Evolutionary conservation across 2,797 vertebrate genomes (phyloP).

Genomic region (Muscicapa striata): DNA sequence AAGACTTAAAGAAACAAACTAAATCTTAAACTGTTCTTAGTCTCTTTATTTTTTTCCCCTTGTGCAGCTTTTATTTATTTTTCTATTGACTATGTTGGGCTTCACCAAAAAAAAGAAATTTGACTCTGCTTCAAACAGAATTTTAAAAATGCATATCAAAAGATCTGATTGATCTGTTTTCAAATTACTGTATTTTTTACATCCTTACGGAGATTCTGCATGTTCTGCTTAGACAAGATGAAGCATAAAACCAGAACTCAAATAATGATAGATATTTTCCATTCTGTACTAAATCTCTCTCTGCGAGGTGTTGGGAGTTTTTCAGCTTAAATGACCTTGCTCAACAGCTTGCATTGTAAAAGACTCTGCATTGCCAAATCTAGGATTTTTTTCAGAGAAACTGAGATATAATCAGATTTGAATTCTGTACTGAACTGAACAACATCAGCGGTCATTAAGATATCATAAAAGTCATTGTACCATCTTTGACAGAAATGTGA

Average conservation of each 20-base stretch:
- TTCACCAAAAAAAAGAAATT: background rate
- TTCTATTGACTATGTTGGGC: background rate
- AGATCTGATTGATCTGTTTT: slow-evolving; percentile 27
- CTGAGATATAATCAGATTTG: background rate
- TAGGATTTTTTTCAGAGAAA: background rate
- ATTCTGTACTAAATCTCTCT: background rate
- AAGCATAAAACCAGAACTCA: background rate
- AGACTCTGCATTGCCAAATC: background rate
- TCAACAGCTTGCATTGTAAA: background rate
- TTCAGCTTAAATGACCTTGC: background rate
- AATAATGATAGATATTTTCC: background rate
- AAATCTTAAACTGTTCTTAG: background rate
- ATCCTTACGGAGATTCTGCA: background rate
- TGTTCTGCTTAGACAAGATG: background rate
- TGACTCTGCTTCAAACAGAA: slow-evolving; percentile 39
- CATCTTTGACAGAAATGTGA: background rate
- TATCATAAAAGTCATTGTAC: background rate
- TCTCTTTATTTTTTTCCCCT: background rate
- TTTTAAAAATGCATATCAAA: slow-evolving; percentile 37
- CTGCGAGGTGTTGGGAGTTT: background rate
- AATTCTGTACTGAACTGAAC: background rate
- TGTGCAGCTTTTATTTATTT: background rate
- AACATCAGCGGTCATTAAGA: background rate
- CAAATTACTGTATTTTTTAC: background rate
- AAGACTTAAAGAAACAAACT: background rate